Evolutionary conservation across 1,140 invertebrate genomes (phyloP).

Genomic region (Rhynchophorus ferrugineus): DNA sequence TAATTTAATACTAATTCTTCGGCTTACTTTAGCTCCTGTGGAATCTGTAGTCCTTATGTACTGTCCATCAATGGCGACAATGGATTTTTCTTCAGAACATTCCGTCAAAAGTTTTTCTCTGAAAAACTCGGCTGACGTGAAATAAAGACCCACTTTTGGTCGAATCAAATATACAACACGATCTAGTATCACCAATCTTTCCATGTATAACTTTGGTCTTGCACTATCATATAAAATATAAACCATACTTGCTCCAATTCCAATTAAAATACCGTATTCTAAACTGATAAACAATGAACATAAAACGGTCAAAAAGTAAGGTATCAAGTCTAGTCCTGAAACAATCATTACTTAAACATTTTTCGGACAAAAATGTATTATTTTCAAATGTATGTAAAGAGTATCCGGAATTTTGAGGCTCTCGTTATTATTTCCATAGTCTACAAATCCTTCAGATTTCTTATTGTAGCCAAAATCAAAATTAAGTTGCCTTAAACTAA

Average conservation of each 20-base stretch:
- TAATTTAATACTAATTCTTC: too few species aligned
- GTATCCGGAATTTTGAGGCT: too few species aligned
- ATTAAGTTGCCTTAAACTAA: too few species aligned
- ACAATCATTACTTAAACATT: background rate
- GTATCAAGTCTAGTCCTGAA: constrained; percentile 58
- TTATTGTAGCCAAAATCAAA: too few species aligned
- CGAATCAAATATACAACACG: constrained; percentile 44
- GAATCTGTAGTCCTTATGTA: constrained; percentile 53
- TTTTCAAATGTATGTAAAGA: background rate
- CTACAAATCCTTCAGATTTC: too few species aligned
- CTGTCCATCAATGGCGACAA: constrained; percentile 54
- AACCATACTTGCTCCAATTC: constrained; percentile 56
- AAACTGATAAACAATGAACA: constrained; percentile 53
- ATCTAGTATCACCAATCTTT: constrained; percentile 27
- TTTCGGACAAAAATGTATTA: background rate
- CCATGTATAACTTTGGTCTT: constrained; percentile 47
- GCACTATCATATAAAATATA: constrained; percentile 61
- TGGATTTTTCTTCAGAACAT: constrained; percentile 25
- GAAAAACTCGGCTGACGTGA: constrained; percentile 59
- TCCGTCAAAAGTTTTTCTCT: constrained; percentile 44
- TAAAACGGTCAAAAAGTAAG: constrained; percentile 54
- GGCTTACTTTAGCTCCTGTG: constrained; percentile 42
- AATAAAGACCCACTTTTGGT: constrained; percentile 55
- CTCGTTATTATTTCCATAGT: too few species aligned
- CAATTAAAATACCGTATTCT: constrained; percentile 68